Percentiles rank a stretch among this genome's conserved stretches.
Conservation (phyloP, 1,140 invertebrate species). For the Stenopsyche tienmushanensis region DNA sequence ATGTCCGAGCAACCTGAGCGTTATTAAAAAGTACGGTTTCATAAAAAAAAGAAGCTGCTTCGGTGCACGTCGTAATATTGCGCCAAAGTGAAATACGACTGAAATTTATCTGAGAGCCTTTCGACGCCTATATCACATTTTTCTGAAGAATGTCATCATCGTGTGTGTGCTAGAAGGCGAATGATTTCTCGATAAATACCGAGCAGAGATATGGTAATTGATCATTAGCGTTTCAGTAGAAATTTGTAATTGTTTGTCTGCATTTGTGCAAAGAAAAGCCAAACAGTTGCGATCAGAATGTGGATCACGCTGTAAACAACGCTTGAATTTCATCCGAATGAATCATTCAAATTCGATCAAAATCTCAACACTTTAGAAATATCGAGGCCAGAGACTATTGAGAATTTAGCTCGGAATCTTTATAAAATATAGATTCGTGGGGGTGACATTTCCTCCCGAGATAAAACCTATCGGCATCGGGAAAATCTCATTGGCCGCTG, state of each 20-base stretch:
- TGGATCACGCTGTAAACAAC: no score
- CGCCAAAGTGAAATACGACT: slow-evolving; percentile 30
- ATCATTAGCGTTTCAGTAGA: no score
- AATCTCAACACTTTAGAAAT: not conserved
- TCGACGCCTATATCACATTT: not conserved
- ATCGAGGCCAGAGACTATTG: no score
- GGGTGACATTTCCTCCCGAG: no score
- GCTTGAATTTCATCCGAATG: not conserved
- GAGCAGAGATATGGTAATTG: no score
- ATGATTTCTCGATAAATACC: no score
- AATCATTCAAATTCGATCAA: not conserved
- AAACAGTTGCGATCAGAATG: no score
- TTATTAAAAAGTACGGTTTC: slow-evolving; percentile 32
- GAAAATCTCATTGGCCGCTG: slow-evolving; percentile 2
- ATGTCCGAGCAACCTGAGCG: no score
- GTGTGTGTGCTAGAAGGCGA: no score
- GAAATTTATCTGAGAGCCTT: slow-evolving; percentile 14
- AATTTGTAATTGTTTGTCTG: not conserved
- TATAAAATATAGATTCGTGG: not conserved
- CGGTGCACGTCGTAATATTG: slow-evolving; percentile 29
- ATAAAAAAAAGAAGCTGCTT: slow-evolving; percentile 30
- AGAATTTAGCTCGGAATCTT: no score
- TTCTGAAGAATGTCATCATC: no score
- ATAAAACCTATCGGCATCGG: no score
- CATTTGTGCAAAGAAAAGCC: not conserved